phyloP scores from a whole-genome alignment of 2,113 vertebrate genomes.

The Pelecanoides urinatrix region DNA sequence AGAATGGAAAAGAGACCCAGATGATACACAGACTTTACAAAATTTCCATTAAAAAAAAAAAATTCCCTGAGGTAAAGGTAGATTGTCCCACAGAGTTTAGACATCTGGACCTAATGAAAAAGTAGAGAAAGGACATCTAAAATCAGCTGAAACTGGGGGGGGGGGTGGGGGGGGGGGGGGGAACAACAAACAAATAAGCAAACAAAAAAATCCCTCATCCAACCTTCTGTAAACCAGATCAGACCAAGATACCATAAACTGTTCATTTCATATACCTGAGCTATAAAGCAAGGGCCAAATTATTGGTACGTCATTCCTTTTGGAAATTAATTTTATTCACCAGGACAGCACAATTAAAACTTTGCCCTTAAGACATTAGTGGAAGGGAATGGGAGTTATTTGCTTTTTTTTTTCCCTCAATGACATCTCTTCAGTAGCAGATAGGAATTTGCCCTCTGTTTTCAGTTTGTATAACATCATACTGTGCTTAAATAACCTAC shows the following conservation, averaged over 20 bases:
- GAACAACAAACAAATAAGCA: not conserved
- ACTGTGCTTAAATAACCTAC: conserved; percentile 38
- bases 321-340: not conserved
- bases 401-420: not conserved
- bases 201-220: not conserved
- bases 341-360: not conserved
- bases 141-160: not conserved
- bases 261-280: not conserved
- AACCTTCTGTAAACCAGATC: not conserved
- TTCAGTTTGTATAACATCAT: conserved; percentile 38
- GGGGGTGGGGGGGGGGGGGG: too few species aligned
- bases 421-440: conserved; percentile 4
- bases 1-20: not conserved
- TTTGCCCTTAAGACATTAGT: not conserved
- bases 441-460: conserved; percentile 15
- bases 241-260: not conserved
- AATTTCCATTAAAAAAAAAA: not conserved
- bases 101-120: not conserved
- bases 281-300: not conserved
- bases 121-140: not conserved
- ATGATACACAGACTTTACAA: not conserved
- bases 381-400: not conserved
- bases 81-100: not conserved
- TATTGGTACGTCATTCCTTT: not conserved
- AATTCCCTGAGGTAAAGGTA: not conserved